phyloP scores from a whole-genome alignment of 2,797 vertebrate genomes.

The Amblyraja radiata region DNA sequence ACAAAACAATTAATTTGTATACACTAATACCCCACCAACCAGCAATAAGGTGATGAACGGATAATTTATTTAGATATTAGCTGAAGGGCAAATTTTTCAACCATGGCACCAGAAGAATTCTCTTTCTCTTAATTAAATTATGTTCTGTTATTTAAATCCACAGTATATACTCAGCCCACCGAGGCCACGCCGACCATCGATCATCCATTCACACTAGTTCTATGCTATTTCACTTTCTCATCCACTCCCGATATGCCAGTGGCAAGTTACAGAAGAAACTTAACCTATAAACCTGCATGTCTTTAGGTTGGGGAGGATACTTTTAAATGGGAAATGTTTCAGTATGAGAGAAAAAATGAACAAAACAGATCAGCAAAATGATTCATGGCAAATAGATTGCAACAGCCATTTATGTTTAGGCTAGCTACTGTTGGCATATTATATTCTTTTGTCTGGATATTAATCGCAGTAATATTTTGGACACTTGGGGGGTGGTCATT shows the following conservation, averaged over 20 bases:
- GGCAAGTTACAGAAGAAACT: too few species aligned
- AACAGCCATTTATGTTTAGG: too few species aligned
- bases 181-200: too few species aligned
- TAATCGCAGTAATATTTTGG: too few species aligned
- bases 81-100: neutral
- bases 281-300: too few species aligned
- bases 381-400: neutral
- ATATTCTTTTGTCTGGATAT: too few species aligned
- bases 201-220: too few species aligned
- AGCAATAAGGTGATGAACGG: neutral
- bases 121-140: neutral
- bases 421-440: too few species aligned
- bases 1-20: neutral
- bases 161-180: neutral
- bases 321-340: neutral
- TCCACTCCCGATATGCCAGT: too few species aligned
- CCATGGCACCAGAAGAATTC: neutral
- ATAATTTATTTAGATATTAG: neutral
- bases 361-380: neutral
- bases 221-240: too few species aligned
- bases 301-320: too few species aligned
- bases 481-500: too few species aligned
- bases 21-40: neutral
- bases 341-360: neutral
- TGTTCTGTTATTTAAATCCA: neutral